These are phyloP conservation scores for Opisthocomus hoazin DNA, from an alignment of 2,113 vertebrate species.

Conservation along the genomic window DNA sequence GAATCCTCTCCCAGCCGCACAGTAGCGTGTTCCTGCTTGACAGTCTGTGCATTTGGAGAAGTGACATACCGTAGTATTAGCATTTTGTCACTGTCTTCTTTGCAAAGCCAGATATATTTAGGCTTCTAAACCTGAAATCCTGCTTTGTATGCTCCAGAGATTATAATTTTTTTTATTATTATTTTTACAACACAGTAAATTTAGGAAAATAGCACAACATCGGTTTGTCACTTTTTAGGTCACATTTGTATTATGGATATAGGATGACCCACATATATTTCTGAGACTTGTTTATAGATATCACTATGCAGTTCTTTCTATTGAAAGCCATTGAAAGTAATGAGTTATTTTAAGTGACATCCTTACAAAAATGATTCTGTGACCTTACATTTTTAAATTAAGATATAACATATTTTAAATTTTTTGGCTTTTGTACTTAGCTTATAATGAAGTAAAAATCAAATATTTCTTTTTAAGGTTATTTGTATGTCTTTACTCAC, in stretches of 20 bases:
- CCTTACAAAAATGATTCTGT: neutral
- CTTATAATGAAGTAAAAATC: neutral
- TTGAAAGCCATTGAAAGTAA: neutral
- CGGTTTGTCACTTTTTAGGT: neutral
- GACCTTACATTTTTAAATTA: neutral
- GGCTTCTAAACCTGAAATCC: constrained; percentile 29
- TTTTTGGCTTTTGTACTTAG: neutral
- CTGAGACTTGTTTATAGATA: neutral
- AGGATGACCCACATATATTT: neutral
- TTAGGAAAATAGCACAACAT: neutral
- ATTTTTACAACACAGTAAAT: neutral
- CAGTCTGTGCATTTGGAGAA: constrained; percentile 17
- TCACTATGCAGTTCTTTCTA: neutral
- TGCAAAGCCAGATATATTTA: constrained; percentile 38
- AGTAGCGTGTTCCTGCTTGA: neutral
- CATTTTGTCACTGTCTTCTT: constrained; percentile 28
- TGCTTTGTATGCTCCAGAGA: neutral
- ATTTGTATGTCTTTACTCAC: neutral
- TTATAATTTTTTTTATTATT: neutral
- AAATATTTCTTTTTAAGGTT: neutral
- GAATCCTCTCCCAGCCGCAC: neutral
- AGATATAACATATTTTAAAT: neutral
- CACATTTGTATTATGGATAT: neutral
- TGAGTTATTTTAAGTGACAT: neutral
- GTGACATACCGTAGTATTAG: neutral